A percentile compares a stretch with the other conserved stretches of the same genome.
Evolutionary conservation across 1,140 invertebrate species (phyloP).

Genomic region (Drosophila tsacasi): DNA sequence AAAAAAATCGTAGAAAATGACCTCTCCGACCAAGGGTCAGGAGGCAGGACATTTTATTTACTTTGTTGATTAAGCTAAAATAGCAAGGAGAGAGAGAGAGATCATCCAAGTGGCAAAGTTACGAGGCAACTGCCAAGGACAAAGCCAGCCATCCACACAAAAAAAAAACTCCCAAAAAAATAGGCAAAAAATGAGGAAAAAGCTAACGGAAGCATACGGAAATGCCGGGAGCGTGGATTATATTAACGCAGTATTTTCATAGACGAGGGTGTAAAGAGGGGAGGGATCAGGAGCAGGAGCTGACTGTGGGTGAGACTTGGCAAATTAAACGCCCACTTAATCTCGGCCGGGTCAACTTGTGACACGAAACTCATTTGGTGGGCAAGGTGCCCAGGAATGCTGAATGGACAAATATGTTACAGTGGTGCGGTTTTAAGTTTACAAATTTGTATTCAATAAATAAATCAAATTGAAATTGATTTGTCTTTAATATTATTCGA

Average conservation of each 20-base stretch:
- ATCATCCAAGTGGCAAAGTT: conserved; percentile 67
- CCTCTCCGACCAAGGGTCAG: conserved; percentile 38
- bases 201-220: conserved; percentile 53
- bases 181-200: conserved; percentile 46
- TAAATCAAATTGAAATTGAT: no score
- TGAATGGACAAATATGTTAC: conserved; percentile 32
- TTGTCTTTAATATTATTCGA: accelerated
- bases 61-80: conserved; percentile 83
- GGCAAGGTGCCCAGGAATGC: conserved; percentile 13
- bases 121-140: conserved; percentile 57
- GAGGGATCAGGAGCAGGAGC: conserved; percentile 3
- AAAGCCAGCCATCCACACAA: conserved; percentile 44
- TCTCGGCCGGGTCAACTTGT: conserved; percentile 78
- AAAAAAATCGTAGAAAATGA: conserved; percentile 50
- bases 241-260: conserved; percentile 76
- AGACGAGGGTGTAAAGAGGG: conserved; percentile 15
- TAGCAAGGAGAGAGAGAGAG: conserved; percentile 53
- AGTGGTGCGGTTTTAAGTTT: neutral
- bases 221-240: conserved; percentile 65
- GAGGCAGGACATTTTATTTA: conserved; percentile 72
- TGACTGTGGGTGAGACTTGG: conserved; percentile 55
- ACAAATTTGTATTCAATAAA: neutral
- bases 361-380: conserved; percentile 77
- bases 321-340: conserved; percentile 84
- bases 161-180: conserved; percentile 29